Percentiles rank a stretch among this genome's conserved stretches.
Evolutionary conservation across 2,888 invertebrate species (phyloP).

Genomic region (Drosophila tanythrix): DNA sequence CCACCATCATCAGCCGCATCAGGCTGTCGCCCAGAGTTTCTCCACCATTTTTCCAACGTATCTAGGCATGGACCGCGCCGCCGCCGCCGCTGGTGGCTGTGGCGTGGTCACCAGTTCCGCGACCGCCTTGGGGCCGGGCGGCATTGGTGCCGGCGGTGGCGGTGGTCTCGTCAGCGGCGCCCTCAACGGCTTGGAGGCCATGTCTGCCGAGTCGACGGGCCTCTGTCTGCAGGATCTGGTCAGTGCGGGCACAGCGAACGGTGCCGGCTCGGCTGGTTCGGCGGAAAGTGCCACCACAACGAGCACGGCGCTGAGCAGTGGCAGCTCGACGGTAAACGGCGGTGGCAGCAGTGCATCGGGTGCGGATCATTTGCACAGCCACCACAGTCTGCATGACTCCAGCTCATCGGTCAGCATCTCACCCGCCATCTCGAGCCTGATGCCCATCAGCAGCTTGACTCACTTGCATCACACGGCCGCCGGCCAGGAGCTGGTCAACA

Average conservation of each 20-base stretch:
- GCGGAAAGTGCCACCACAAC: slow-evolving; percentile 82
- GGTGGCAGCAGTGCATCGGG: slow-evolving; percentile 79
- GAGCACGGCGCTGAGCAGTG: slow-evolving; percentile 81
- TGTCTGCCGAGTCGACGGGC: slow-evolving; percentile 87
- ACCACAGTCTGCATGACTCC: slow-evolving; percentile 86
- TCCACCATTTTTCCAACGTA: slow-evolving; percentile 85
- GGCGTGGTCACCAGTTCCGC: slow-evolving; percentile 71
- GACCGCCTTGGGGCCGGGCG: slow-evolving; percentile 76
- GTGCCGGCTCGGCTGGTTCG: slow-evolving; percentile 81
- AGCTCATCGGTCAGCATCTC: slow-evolving; percentile 87
- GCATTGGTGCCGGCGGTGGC: slow-evolving; percentile 63
- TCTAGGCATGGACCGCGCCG: slow-evolving; percentile 84
- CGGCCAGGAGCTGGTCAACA: slow-evolving; percentile 85
- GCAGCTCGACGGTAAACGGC: slow-evolving; percentile 82
- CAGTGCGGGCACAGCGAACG: slow-evolving; percentile 86
- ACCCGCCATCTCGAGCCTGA: slow-evolving; percentile 87
- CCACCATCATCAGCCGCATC: slow-evolving; percentile 83
- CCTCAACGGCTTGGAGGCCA: slow-evolving; percentile 85
- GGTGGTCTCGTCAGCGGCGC: slow-evolving; percentile 69
- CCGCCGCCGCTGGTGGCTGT: slow-evolving; percentile 79
- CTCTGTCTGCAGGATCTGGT: slow-evolving; percentile 90
- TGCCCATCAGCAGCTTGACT: slow-evolving; percentile 85
- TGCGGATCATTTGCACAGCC: slow-evolving; percentile 84
- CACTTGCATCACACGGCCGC: slow-evolving; percentile 84
- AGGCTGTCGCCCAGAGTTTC: slow-evolving; percentile 83